phyloP scores from a whole-genome alignment of 2,113 vertebrate species.

The Neoarius graeffei region DNA sequence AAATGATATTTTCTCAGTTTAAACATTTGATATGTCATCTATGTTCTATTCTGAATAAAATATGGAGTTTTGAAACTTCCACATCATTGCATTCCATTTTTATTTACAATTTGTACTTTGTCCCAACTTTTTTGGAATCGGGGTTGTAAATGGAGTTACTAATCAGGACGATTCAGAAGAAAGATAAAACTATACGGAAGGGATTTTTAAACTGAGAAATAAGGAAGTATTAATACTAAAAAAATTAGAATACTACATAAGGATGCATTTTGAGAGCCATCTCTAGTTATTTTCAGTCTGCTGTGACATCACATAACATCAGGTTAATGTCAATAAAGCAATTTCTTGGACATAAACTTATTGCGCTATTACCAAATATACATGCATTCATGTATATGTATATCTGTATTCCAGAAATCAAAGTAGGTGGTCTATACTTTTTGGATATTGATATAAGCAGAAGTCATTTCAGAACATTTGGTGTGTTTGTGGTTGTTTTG shows the following conservation, averaged over 20 bases:
- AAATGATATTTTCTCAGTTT: no score
- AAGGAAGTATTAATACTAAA: neutral
- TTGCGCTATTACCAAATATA: neutral
- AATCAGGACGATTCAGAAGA: neutral
- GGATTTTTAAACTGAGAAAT: neutral
- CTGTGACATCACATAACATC: neutral
- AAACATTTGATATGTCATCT: no score
- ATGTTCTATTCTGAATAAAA: no score
- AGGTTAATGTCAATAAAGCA: neutral
- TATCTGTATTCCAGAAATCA: neutral
- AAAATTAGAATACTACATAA: neutral
- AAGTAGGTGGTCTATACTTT: neutral
- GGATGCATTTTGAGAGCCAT: neutral
- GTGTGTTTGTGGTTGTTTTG: neutral
- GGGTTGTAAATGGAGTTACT: neutral
- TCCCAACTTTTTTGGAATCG: no score
- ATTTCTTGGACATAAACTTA: neutral
- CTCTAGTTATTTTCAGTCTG: neutral
- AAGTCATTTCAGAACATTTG: neutral
- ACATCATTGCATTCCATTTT: no score
- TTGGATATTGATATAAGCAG: neutral
- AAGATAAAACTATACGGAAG: neutral
- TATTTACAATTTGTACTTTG: no score
- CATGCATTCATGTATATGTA: neutral
- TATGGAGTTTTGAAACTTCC: no score